A percentile compares a stretch with the other conserved stretches of the same genome.
Conservation (phyloP, 2,888 invertebrate species). For the Acleris cristana region DNA sequence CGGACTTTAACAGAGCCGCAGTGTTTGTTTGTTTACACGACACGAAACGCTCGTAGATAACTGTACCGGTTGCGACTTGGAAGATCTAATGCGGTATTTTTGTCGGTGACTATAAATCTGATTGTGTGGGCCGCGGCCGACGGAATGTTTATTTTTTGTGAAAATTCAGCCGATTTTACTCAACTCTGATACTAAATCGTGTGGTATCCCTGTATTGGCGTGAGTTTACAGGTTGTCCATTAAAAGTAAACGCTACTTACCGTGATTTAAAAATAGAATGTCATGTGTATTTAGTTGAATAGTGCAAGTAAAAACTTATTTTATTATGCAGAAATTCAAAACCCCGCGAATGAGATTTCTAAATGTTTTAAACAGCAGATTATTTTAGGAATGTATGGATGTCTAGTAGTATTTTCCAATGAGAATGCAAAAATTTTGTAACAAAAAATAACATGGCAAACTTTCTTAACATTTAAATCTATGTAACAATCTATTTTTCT, state of each 20-base stretch:
- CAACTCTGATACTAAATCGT: constrained; percentile 22
- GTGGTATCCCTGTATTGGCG: constrained; percentile 2
- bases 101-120: constrained; percentile 73
- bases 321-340: too few species aligned
- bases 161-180: constrained; percentile 53
- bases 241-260: constrained; percentile 1
- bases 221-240: constrained; percentile 8
- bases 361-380: background rate
- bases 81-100: constrained; percentile 72
- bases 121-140: constrained; percentile 68
- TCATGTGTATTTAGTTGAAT: background rate
- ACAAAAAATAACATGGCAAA: too few species aligned
- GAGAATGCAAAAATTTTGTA: too few species aligned
- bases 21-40: constrained; percentile 58
- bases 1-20: constrained; percentile 38
- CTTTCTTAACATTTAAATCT: too few species aligned
- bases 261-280: background rate
- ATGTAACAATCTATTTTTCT: too few species aligned
- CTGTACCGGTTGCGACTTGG: constrained; percentile 55
- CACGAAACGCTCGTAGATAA: constrained; percentile 44
- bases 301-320: too few species aligned
- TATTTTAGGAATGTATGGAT: too few species aligned
- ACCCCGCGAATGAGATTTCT: too few species aligned
- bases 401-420: too few species aligned
- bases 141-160: constrained; percentile 62